phyloP scores from a whole-genome alignment of 2,113 vertebrate species.

The Leucopternis melanops region DNA sequence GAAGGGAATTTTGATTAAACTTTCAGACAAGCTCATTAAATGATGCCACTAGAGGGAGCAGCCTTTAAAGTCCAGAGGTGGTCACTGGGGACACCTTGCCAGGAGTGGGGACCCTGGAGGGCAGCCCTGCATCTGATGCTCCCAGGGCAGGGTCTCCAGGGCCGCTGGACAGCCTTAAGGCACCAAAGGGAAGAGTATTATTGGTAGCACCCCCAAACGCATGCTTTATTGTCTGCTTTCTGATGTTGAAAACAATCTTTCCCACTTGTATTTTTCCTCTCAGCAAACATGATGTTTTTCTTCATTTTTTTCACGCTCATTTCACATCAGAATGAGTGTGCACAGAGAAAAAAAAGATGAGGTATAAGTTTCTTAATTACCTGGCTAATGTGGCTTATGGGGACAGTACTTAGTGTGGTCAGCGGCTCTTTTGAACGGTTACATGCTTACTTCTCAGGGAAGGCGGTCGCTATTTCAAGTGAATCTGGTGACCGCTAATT shows the following conservation, averaged over 20 bases:
- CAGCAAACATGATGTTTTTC: background rate
- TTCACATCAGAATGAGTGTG: background rate
- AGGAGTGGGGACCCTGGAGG: rapidly evolving
- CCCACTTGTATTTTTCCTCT: background rate
- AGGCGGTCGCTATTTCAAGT: background rate
- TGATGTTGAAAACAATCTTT: background rate
- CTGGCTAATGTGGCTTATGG: background rate
- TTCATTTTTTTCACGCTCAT: background rate
- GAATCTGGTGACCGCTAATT: background rate
- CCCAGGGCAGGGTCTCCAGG: background rate
- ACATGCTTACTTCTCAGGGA: background rate
- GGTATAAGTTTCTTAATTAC: background rate
- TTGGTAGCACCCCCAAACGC: background rate
- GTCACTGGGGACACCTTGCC: rapidly evolving
- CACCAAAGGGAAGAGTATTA: background rate
- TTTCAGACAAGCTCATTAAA: background rate
- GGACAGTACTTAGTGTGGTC: background rate
- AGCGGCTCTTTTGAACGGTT: background rate
- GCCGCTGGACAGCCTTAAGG: rapidly evolving
- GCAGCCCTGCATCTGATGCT: rapidly evolving
- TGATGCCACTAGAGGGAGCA: conserved; percentile 43
- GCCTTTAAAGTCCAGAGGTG: background rate
- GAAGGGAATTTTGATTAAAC: background rate
- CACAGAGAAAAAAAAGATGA: background rate
- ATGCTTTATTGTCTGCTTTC: background rate